Evolutionary conservation across 2,113 vertebrate genomes (phyloP), one percentile per base, ranked within the genome.

Genomic region (Helogale parvula): DNA sequence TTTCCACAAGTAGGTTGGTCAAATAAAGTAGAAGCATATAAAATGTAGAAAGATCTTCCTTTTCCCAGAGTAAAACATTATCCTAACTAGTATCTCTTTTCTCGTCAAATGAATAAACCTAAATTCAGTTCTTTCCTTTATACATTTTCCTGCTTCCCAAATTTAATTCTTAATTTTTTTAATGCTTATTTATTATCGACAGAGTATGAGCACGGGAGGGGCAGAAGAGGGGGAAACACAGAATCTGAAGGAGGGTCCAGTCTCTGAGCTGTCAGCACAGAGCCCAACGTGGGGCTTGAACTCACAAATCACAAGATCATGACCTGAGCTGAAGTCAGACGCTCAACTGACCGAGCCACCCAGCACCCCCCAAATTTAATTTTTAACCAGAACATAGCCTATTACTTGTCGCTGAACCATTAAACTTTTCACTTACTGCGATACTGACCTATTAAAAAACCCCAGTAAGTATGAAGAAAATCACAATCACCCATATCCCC

Each of bases 131-230:
- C 21, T 88, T 92, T 96, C 54, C 60, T 94, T 65, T 90, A 57
- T 27, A 95, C 5, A 83, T 88, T 88, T 97, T 91, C 84, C 94
- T 94, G 68, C 79, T 96, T 74, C 29, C 83, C 77, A 91, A 96
- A 88, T 96, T 97, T 90, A 94, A 96, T 91, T 95, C 93, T 97
- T 97, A 85, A 97, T 71, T 68, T 47, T 47, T 47, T 47, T 47
- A 9, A 47, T 47, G 45, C 45, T 47, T 47, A 47, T 47, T 47
- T 47, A 47, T 47, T 47, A 47, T 47, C 45, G 45, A 47, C 45
- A 47, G 45, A 47, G 45, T 10, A 47, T 47, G 45, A 47, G 45
- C 45, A 47, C 10, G 45, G 45, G 1, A 47, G 45, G 45, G 9
- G 45, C 45, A 47, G 45, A 47, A 47, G 45, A 47, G 8, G 8